Conservation (phyloP, 2,113 vertebrate genomes). For the Bujurquina vittata region DNA sequence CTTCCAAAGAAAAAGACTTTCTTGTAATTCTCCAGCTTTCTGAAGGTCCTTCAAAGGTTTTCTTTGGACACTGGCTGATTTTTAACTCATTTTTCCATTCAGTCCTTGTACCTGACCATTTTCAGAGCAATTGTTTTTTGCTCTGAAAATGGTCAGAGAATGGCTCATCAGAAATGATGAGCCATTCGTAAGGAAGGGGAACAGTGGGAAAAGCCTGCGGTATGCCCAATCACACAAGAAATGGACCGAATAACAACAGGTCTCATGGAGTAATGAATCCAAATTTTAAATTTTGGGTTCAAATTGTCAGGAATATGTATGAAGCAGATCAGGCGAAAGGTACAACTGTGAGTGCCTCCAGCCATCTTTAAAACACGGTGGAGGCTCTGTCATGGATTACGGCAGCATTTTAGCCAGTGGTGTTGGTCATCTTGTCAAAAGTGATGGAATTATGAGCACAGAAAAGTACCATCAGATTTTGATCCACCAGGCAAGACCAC, state of each 20-base stretch:
- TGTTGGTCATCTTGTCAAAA: neutral
- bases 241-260: neutral
- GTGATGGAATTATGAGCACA: neutral
- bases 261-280: neutral
- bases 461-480: neutral
- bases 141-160: too few species aligned
- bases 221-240: neutral
- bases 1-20: too few species aligned
- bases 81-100: too few species aligned
- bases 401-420: neutral
- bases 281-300: neutral
- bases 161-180: neutral
- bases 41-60: too few species aligned
- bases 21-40: too few species aligned
- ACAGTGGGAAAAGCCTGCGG: neutral
- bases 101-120: too few species aligned
- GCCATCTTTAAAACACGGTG: neutral
- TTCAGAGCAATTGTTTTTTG: too few species aligned
- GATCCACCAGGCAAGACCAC: neutral
- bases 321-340: neutral
- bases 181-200: neutral
- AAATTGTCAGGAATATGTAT: fast-evolving
- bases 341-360: neutral
- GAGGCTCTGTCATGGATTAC: neutral
- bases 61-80: too few species aligned